Conservation (phyloP, 92 coral and sea anemone genomes). For the Zoanthus solanderi region DNA sequence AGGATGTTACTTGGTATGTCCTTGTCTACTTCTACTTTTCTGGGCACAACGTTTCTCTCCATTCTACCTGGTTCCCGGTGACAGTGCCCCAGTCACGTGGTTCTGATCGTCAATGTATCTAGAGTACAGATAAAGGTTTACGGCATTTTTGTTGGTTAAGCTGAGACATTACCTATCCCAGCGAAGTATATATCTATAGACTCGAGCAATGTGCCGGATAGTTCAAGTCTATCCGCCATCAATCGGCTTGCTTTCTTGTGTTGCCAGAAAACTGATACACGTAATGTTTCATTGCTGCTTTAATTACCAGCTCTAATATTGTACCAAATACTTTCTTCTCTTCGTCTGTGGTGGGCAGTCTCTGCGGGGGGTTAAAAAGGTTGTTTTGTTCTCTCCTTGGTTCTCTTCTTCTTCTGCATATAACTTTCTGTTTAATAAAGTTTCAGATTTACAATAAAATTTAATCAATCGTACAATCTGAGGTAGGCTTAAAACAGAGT, state of each 20-base stretch:
- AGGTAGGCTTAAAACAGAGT: too few relatives aligned
- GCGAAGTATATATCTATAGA: background rate
- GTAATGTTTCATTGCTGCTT: conserved; percentile 11
- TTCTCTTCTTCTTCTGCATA: background rate
- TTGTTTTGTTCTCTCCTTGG: background rate
- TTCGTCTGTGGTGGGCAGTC: background rate
- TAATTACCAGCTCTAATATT: background rate
- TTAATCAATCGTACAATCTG: too few relatives aligned
- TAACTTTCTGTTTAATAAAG: background rate
- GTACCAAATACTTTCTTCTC: background rate
- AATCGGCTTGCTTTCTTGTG: background rate
- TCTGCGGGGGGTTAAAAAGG: background rate
- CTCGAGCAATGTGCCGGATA: conserved; percentile 19
- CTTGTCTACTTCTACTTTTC: background rate
- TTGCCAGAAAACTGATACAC: conserved; percentile 14
- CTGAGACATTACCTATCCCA: conserved; percentile 22
- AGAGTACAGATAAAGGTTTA: background rate
- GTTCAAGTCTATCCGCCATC: conserved; percentile 39
- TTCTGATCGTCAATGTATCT: conserved; percentile 39
- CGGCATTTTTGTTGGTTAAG: background rate
- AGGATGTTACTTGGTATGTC: background rate
- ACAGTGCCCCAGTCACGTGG: background rate
- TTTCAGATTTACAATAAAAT: too few relatives aligned
- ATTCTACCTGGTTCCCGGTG: background rate
- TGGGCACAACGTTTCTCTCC: background rate